Base-by-base conservation (phyloP, 23 tunicate genomes). In the Ascidia mentula region DNA sequence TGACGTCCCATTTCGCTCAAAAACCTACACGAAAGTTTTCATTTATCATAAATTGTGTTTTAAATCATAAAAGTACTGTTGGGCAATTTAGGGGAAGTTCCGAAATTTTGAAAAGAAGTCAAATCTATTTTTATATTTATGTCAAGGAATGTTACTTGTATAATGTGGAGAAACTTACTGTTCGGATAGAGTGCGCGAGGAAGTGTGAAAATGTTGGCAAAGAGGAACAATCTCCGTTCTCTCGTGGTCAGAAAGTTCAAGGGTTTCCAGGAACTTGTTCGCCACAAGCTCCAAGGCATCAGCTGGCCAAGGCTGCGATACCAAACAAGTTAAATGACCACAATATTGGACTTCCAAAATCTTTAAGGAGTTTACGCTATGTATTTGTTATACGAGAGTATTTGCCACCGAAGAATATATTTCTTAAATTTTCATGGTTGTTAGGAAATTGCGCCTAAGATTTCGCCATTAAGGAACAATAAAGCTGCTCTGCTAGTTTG, bases 261-360 rank as follows among this genome's bases (percentile, higher is more conserved):
- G 79, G 12, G 72, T 74, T 75, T 95, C 99, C 79, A 95, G 71
- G 45, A 95, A 95, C 78, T 87, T 86, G 77, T 95, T 95, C 6
- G 99, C 99, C n/a, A 95, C 99, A 69, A 90, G 80, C 53, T 95
- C 99, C 77, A 95, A 73, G 20, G 99, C 99, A 82, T 95, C 99
- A 20, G 94, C 96, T 69, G 99, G 99, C 99, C 99, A 95, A 0
- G 99, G 96, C 98, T 92, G 82, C 17, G 22, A 36, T 22, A 46
- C 22, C 60, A 18, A 46, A n/a, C n/a, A n/a, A n/a, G n/a, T n/a
- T n/a, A n/a, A n/a, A n/a, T n/a, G n/a, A n/a, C n/a, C n/a, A n/a
- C n/a, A n/a, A n/a, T n/a, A n/a, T n/a, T n/a, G n/a, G n/a, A n/a
- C n/a, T n/a, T n/a, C n/a, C n/a, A n/a, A n/a, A n/a, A n/a, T n/a